phyloP scores from a whole-genome alignment of 2,797 vertebrate species.

The Lutjanus campechanus region DNA sequence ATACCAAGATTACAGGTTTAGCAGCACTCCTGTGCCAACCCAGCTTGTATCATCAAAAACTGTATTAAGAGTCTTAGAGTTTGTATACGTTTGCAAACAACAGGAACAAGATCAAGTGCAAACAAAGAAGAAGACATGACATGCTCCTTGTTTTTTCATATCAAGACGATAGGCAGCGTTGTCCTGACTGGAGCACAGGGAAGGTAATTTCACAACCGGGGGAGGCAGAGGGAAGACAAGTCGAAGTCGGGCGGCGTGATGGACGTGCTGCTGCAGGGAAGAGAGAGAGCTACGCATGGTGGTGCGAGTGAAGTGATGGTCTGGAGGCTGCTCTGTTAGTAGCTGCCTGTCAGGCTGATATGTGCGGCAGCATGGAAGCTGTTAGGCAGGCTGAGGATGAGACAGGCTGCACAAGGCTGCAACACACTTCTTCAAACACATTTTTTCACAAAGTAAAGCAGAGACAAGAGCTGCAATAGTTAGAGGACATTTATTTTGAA shows the following conservation, averaged over 20 bases:
- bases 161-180: background rate
- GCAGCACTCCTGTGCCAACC: background rate
- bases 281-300: background rate
- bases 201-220: slow-evolving; percentile 14
- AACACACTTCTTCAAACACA: background rate
- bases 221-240: background rate
- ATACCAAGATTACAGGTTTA: background rate
- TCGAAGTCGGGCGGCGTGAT: background rate
- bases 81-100: background rate
- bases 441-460: slow-evolving; percentile 32
- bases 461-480: slow-evolving; percentile 62
- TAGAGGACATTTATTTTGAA: slow-evolving; percentile 84
- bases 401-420: background rate
- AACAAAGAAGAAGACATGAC: background rate
- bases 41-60: background rate
- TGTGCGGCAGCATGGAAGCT: background rate
- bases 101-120: background rate
- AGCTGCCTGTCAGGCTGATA: background rate
- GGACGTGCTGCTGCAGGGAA: slow-evolving; percentile 4
- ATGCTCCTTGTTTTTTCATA: background rate
- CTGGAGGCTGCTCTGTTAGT: background rate
- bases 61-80: background rate
- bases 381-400: background rate
- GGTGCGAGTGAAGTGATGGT: background rate
- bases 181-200: background rate